Evolutionary conservation across 2,113 vertebrate genomes (phyloP), one percentile per base, ranked within the genome.

Genomic region (Myrmophylax atrothorax): DNA sequence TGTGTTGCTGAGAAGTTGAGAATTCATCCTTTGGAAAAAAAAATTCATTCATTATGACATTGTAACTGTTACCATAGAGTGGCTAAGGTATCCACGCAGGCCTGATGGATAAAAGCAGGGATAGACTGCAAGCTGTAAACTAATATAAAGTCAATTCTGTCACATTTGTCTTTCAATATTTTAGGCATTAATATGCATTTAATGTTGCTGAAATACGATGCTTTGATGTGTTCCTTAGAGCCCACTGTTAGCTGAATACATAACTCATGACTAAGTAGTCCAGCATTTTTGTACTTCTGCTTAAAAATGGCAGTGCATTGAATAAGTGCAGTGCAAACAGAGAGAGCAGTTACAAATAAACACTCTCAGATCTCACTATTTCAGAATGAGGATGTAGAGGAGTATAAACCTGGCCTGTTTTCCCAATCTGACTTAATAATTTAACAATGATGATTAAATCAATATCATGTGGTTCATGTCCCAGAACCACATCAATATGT

Each of bases 371-470:
- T 82, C 52, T 89, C 70, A 18, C 25, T 73, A 0, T 29, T 59
- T 89, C 29, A 26, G 73, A 83, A 81, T 60, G 40, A 91, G 72
- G 50, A 52, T 84, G 70, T 50, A 52, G 84, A 94, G 33, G 47
- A 89, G 11, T 90, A 69, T 50, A 68, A 94, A 96, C 79, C 58
- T 66, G 26, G 37, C 55, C 73, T 96, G 42, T 84, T 97, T 97
- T 96, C 70, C 89, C 74, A 92, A 86, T 72, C 37, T 90, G 79
- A 97, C 85, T 96, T 87, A 96, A 85, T 81, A 97, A 75, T 81
- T 75, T 56, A 91, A 44, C 49, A 95, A 94, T 56, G 81, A 89
- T 78, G 37, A 90, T 94, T 92, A 95, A 97, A 98, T 97, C 93
- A 96, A 96, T 97, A 70, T 76, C 93, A 67, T 42, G 40, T 42